Evolutionary conservation across 2,888 invertebrate species (phyloP).

Genomic region (Ptilodon capucinus): DNA sequence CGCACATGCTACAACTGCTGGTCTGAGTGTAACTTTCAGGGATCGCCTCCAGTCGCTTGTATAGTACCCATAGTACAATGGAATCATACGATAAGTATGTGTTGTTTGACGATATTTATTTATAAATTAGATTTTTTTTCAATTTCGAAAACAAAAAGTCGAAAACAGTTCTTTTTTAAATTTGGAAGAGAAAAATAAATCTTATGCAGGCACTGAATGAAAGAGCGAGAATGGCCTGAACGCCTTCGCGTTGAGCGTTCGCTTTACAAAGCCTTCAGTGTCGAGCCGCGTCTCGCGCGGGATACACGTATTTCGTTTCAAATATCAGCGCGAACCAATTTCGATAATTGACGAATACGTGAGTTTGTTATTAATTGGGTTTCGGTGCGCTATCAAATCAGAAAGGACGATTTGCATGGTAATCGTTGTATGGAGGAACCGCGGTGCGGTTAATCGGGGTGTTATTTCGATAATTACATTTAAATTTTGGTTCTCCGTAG

Average conservation of each 20-base stretch:
- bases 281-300: conserved; percentile 11
- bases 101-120: no score
- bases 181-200: conserved; percentile 8
- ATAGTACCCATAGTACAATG: no score
- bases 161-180: no score
- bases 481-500: conserved; percentile 11
- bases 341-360: conserved; percentile 37
- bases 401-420: conserved; percentile 31
- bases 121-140: no score
- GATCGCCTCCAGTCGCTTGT: no score
- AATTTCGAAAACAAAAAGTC: no score
- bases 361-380: conserved; percentile 37
- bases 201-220: conserved; percentile 24
- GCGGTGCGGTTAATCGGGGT: conserved; percentile 21
- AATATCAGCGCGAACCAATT: conserved; percentile 11
- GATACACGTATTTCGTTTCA: conserved; percentile 13
- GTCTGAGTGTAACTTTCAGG: no score
- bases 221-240: conserved; percentile 23
- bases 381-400: conserved; percentile 30
- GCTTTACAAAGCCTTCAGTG: conserved; percentile 24
- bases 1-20: no score
- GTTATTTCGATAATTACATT: conserved; percentile 16
- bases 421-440: conserved; percentile 21
- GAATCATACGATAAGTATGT: no score
- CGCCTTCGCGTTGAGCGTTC: conserved; percentile 17